A percentile compares a stretch with the other conserved stretches of the same genome.
Conservation (phyloP, 2,888 invertebrate species). For the Gandaritis pyraliata region DNA sequence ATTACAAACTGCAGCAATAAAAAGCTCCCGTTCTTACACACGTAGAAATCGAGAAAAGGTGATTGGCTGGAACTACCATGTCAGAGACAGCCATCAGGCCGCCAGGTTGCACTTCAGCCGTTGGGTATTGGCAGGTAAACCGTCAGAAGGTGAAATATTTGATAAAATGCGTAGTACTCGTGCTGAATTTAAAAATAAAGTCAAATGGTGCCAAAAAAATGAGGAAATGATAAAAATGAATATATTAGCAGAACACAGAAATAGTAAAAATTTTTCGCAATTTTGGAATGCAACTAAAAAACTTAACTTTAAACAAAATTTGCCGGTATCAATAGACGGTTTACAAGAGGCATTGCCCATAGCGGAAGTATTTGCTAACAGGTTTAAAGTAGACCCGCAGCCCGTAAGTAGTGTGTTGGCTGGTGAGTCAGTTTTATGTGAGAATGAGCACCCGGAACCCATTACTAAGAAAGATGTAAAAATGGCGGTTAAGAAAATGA, state of each 20-base stretch:
- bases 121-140: slow-evolving; percentile 9
- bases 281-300: slow-evolving; percentile 17
- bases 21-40: background rate
- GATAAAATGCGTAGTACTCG: no score
- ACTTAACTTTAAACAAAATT: slow-evolving; percentile 11
- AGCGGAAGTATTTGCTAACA: slow-evolving; percentile 11
- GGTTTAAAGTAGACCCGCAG: slow-evolving; percentile 1
- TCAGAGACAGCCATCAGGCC: slow-evolving; percentile 1
- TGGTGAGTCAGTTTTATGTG: background rate
- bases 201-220: no score
- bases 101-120: slow-evolving; percentile 3
- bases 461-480: background rate
- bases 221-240: slow-evolving; percentile 14
- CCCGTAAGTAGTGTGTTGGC: slow-evolving; percentile 1
- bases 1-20: slow-evolving; percentile 1
- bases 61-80: background rate
- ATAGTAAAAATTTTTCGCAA: slow-evolving; percentile 1
- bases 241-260: slow-evolving; percentile 14
- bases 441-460: background rate
- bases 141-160: no score
- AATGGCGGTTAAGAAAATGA: background rate
- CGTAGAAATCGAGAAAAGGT: background rate
- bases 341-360: slow-evolving; percentile 6
- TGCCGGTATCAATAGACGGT: slow-evolving; percentile 15
- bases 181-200: no score